These are phyloP conservation scores for Epizoanthus ramosus DNA, from an alignment of 92 coral and sea anemone species.

Conservation along the genomic window DNA sequence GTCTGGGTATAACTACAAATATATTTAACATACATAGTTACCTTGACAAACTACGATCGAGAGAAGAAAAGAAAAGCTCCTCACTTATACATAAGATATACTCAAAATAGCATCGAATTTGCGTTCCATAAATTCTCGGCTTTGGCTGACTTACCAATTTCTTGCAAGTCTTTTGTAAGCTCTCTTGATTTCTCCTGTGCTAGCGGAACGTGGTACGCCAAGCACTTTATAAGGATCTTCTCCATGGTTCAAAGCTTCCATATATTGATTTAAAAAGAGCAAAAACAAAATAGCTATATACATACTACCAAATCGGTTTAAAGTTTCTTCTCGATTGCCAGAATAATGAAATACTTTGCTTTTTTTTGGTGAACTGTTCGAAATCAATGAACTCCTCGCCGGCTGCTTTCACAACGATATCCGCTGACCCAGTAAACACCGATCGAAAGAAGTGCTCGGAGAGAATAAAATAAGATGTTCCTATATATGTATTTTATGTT, in stretches of 20 bases:
- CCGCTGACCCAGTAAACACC: constrained; percentile 33
- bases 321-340: not conserved
- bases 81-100: too few species aligned
- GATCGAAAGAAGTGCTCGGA: not conserved
- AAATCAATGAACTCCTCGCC: not conserved
- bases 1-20: too few species aligned
- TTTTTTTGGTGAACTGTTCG: not conserved
- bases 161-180: constrained; percentile 93
- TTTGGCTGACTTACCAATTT: constrained; percentile 74
- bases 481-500: not conserved
- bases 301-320: not conserved
- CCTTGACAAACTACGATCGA: too few species aligned
- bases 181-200: constrained; percentile 74
- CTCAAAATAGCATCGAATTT: too few species aligned
- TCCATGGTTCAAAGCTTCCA: constrained; percentile 1
- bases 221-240: constrained; percentile 87
- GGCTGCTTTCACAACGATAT: constrained; percentile 16
- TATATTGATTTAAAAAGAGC: not conserved
- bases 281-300: not conserved
- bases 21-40: too few species aligned
- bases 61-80: too few species aligned
- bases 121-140: not conserved
- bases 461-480: not conserved
- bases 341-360: not conserved
- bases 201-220: constrained; percentile 88